Conservation (phyloP, 1,140 invertebrate species). For the Zaprionus nigranus region DNA sequence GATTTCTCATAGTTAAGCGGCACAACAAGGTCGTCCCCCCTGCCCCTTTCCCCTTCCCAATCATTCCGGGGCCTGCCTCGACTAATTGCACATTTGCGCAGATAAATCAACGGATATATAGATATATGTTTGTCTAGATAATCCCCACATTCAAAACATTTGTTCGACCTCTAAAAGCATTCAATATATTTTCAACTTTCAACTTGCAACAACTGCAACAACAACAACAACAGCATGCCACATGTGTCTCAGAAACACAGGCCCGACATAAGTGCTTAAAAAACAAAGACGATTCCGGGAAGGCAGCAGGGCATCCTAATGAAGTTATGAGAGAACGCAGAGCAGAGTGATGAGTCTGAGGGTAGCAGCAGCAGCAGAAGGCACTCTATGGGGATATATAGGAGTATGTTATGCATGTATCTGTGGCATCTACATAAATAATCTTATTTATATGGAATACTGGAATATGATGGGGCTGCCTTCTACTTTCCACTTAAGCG, state of each 20-base stretch:
- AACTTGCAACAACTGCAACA: slow-evolving; percentile 48
- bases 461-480: slow-evolving; percentile 8
- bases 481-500: slow-evolving; percentile 57
- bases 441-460: slow-evolving; percentile 15
- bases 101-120: slow-evolving; percentile 63
- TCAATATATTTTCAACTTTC: slow-evolving; percentile 19
- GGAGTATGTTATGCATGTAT: not conserved
- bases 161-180: slow-evolving; percentile 42
- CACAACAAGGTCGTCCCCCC: slow-evolving; percentile 46
- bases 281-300: slow-evolving; percentile 35
- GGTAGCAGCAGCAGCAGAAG: not conserved
- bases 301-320: slow-evolving; percentile 47
- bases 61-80: not conserved
- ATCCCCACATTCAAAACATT: slow-evolving; percentile 53
- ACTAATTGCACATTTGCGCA: slow-evolving; percentile 67
- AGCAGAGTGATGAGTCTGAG: not conserved
- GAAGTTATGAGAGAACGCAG: slow-evolving; percentile 49
- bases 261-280: slow-evolving; percentile 28
- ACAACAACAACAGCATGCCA: slow-evolving; percentile 7
- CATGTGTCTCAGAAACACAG: slow-evolving; percentile 1
- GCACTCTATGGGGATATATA: not conserved
- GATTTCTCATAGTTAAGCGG: slow-evolving; percentile 27
- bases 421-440: slow-evolving; percentile 7
- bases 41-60: no score
- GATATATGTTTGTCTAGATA: slow-evolving; percentile 33